These are phyloP conservation scores for Exocentrus adspersus DNA, from an alignment of 2,888 invertebrate genomes.

Conservation along the genomic window DNA sequence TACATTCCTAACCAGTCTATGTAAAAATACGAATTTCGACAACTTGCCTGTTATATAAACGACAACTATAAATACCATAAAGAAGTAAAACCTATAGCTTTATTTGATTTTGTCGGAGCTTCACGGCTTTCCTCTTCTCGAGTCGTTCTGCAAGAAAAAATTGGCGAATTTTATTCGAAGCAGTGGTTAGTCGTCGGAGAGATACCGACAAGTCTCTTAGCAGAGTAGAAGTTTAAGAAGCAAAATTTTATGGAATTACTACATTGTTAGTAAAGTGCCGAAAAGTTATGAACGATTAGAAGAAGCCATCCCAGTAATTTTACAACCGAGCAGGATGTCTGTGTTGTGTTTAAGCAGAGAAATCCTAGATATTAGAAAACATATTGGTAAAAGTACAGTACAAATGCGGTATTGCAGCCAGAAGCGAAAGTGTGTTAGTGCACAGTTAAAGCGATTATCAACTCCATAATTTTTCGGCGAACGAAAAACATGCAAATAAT, in stretches of 20 bases:
- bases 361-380: background rate
- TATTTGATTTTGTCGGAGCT: slow-evolving; percentile 28
- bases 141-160: slow-evolving; percentile 32
- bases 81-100: slow-evolving; percentile 19
- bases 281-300: slow-evolving; percentile 25
- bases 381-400: background rate
- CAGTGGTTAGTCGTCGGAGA: background rate
- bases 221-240: too few species aligned
- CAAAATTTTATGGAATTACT: too few species aligned
- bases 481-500: slow-evolving; percentile 23
- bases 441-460: slow-evolving; percentile 52
- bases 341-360: too few species aligned
- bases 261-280: slow-evolving; percentile 22
- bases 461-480: slow-evolving; percentile 54
- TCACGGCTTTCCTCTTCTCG: slow-evolving; percentile 30
- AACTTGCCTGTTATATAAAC: slow-evolving; percentile 11
- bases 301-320: background rate
- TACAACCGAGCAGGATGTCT: background rate
- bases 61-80: slow-evolving; percentile 22
- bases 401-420: slow-evolving; percentile 24
- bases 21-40: slow-evolving; percentile 18
- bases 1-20: slow-evolving; percentile 1
- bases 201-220: too few species aligned
- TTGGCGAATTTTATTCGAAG: slow-evolving; percentile 8
- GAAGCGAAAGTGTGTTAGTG: slow-evolving; percentile 32